Evolutionary conservation across 2,888 invertebrate genomes (phyloP), one percentile per base, ranked within the genome.

Genomic region (Villa cingulata): DNA sequence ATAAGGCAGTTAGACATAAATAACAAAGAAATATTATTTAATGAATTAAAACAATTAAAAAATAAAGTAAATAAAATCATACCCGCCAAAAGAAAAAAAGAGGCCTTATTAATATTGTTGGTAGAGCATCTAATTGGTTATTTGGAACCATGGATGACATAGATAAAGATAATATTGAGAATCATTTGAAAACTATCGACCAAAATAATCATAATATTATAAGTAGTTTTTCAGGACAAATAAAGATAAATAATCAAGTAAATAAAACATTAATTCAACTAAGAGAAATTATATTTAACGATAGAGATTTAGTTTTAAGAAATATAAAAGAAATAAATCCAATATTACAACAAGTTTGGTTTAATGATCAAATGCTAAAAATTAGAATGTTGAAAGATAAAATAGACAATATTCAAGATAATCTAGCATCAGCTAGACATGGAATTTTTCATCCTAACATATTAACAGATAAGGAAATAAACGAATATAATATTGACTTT

Each of bases 81-180:
- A 4, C 46, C 41, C 16, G 14, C 17, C 16, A 15, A 46, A 32
- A 27, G 15, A 23, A 29, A 34, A 42, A 27, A 46, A 36, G 45
- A 45, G 45, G 45, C 9, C 39, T 45, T 38, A 45, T 45, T 15
- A 45, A 29, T 38, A 23, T 44, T 48, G 49, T 43, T 10, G 43
- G 43, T 4, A 41, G 3, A n/a, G 19, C 45, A 39, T 27, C 27
- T n/a, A n/a, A n/a, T n/a, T n/a, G n/a, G n/a, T n/a, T n/a, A n/a
- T n/a, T n/a, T n/a, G n/a, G n/a, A n/a, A 27, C 27, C 27, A 27
- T 27, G 27, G 9, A 27, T 27, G 27, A 9, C 9, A 9, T 6
- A 4, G 27, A 27, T 27, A 27, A 27, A 27, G 9, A 27, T 6
- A 27, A 27, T 27, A 27, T 27, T 27, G 27, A 27, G 4, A 9